Evolutionary conservation across 92 coral and sea anemone species (phyloP), one percentile per base, ranked within the genome.

Genomic region (Zoanthus sociatus): DNA sequence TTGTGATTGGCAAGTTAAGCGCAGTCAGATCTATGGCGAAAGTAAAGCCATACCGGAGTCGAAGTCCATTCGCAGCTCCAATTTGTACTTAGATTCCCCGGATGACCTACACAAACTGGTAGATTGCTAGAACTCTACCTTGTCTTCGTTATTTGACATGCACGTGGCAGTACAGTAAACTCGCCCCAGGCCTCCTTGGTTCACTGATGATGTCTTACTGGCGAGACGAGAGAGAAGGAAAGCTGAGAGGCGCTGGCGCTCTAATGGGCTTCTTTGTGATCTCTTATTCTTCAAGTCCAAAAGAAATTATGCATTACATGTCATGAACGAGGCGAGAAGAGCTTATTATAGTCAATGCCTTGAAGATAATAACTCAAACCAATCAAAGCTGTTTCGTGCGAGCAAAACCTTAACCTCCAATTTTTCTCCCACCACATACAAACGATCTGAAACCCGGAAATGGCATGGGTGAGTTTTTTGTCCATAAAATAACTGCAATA

Each of bases 211-310:
- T 67, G 86, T 90, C 73, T 77, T 58, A 63, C 64, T 86, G 42
- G 89, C 92, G 7, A 90, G 33, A 21, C 86, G 74, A 1, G 83
- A 87, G 9, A 87, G 87, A 18, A 81, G 93, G 56, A 90, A 87
- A 76, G 91, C 91, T 58, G 93, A 87, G 77, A 74, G 93, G 61
- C 17, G 77, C 48, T 90, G 93, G 93, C 81, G 91, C 84, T 79
- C 93, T 60, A 90, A 61, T 54, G 63, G 83, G 51, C 83, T 86
- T 16, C 83, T 88, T 15, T 78, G 61, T 20, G 70, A 86, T 71
- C 91, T 88, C 21, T 88, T 84, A 74, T 75, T 67, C 66, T 88
- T 88, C 33, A 20, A 20, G 3, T 81, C 70, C 17, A 83, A 83
- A 53, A 88, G 86, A 77, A 84, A 84, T 71, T 48, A 42, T 46